These are phyloP conservation scores for Oophaga sylvatica DNA, from an alignment of 2,797 vertebrate genomes.

Conservation along the genomic window DNA sequence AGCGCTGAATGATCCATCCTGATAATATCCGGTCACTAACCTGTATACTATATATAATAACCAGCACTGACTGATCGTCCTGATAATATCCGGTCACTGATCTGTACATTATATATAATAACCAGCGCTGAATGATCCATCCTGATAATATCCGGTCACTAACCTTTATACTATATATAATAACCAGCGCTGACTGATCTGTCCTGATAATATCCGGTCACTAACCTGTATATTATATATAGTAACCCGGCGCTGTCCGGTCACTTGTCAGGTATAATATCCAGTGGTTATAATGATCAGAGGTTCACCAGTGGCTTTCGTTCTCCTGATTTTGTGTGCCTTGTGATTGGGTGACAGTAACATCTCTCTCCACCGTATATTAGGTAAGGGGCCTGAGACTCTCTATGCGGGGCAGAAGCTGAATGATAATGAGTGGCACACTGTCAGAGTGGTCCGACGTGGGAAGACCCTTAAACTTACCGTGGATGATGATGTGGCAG, in stretches of 20 bases:
- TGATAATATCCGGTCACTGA: no score
- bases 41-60: conserved; percentile 5
- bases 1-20: background rate
- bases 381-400: conserved; percentile 99
- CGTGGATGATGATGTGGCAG: conserved; percentile 96
- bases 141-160: conserved; percentile 1
- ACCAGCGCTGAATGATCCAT: background rate
- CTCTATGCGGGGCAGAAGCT: conserved; percentile 98
- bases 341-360: conserved; percentile 22
- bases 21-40: background rate
- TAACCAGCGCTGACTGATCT: background rate
- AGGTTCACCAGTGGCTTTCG: background rate
- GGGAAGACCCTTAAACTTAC: conserved; percentile 97
- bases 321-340: background rate
- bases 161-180: background rate
- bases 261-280: background rate
- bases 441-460: conserved; percentile 92
- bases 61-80: background rate
- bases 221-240: background rate
- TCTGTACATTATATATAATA: no score
- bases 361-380: conserved; percentile 57
- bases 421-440: conserved; percentile 99
- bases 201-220: no score
- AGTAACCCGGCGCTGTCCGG: background rate
- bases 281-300: background rate